These are phyloP conservation scores for fruit fly (Drosophila melanogaster) DNA, from an alignment of 1,140 invertebrate species.

Conservation along the genomic window Release_6_plus_ISO1_MT NC_004354.4:11308001-11308500, in stretches of 20 bases:
- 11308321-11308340: slow-evolving; percentile 29
- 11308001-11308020: too few species aligned
- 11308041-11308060: not conserved
- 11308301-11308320: slow-evolving; percentile 50
- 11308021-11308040: too few species aligned
- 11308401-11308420: not conserved
- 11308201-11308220: slow-evolving; percentile 56
- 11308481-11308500: too few species aligned
- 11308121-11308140: slow-evolving; percentile 61
- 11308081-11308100: slow-evolving; percentile 52
- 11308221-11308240: slow-evolving; percentile 4
- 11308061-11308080: slow-evolving; percentile 10
- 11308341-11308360: slow-evolving; percentile 5
- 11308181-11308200: slow-evolving; percentile 65
- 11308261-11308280: slow-evolving; percentile 40
- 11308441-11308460: not conserved
- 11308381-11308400: not conserved
- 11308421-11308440: not conserved
- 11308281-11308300: slow-evolving; percentile 30
- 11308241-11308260: slow-evolving; percentile 9
- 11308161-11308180: slow-evolving; percentile 34
- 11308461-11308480: not conserved
- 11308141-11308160: slow-evolving; percentile 22
- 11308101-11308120: slow-evolving; percentile 54
- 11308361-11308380: too few species aligned